Percentiles rank a stretch among this genome's conserved stretches.
These are phyloP conservation scores for Apoderus coryli DNA, from an alignment of 2,888 invertebrate genomes.

Conservation along the genomic window DNA sequence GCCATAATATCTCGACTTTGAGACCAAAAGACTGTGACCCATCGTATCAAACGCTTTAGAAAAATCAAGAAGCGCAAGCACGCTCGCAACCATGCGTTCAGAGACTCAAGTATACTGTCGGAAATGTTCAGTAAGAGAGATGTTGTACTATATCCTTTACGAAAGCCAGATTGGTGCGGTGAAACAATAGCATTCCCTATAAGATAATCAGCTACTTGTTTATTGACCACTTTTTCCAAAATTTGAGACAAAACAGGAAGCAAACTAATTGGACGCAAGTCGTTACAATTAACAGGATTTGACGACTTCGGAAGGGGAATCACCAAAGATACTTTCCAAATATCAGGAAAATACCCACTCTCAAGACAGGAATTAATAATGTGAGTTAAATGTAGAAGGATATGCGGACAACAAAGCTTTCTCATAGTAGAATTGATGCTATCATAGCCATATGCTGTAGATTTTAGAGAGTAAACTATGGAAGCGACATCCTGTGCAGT, in stretches of 20 bases:
- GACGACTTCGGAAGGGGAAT: conserved; percentile 3
- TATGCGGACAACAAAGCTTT: conserved; percentile 2
- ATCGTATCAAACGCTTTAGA: no score
- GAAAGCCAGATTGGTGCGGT: conserved; percentile 1
- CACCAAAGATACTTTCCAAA: conserved; percentile 6
- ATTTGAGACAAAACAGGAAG: conserved; percentile 4
- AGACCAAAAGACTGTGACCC: no score
- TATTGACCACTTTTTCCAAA: conserved; percentile 7
- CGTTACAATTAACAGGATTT: not conserved
- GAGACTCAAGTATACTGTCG: conserved; percentile 2
- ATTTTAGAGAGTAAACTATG: conserved; percentile 1
- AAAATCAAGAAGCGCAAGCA: no score
- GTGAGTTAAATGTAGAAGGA: conserved; percentile 1
- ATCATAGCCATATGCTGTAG: conserved; percentile 3
- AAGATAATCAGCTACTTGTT: conserved; percentile 3
- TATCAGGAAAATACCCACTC: conserved; percentile 1
- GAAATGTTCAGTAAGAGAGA: not conserved
- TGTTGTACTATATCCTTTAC: conserved; percentile 2
- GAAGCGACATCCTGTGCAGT: no score
- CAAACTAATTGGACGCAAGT: conserved; percentile 7
- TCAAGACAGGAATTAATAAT: conserved; percentile 7
- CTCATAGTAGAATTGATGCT: not conserved
- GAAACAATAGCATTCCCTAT: not conserved
- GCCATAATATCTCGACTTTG: no score
- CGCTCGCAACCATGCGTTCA: no score